Percentiles rank a stretch among this genome's conserved stretches.
phyloP scores from a whole-genome alignment of 2,888 invertebrate species.

The Copidosoma aretas region DNA sequence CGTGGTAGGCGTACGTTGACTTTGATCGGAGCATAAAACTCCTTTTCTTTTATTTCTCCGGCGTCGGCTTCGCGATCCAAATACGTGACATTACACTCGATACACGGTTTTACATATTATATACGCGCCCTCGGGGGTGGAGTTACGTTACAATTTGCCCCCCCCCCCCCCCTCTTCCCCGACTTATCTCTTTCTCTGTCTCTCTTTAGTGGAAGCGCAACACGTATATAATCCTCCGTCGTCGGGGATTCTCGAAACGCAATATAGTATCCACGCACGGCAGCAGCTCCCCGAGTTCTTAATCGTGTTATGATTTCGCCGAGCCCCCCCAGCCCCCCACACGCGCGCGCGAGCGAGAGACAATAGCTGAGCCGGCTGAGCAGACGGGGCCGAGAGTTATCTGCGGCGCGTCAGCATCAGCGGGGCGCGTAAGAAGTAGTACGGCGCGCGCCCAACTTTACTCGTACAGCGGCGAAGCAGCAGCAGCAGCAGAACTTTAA shows the following conservation, averaged over 20 bases:
- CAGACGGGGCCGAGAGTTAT: neutral
- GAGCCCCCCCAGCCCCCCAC: too few relatives aligned
- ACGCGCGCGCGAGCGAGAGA: neutral
- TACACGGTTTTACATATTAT: neutral
- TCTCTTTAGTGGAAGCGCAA: too few relatives aligned
- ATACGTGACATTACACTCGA: neutral
- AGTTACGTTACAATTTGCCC: too few relatives aligned
- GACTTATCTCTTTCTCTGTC: too few relatives aligned
- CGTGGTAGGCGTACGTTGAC: neutral
- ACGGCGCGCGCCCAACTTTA: conserved; percentile 18
- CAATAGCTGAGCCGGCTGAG: neutral
- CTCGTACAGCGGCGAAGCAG: neutral
- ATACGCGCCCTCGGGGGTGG: neutral
- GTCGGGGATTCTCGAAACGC: too few relatives aligned
- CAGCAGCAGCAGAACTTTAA: conserved; percentile 27
- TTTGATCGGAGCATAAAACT: neutral
- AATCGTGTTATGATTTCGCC: neutral
- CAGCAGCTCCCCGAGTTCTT: neutral
- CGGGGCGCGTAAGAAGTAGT: conserved; percentile 8
- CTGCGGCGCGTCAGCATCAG: neutral
- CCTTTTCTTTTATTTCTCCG: neutral
- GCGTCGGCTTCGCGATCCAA: neutral
- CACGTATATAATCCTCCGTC: too few relatives aligned
- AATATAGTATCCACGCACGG: too few relatives aligned
- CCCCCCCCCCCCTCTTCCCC: too few relatives aligned